Conservation (phyloP, 2,113 vertebrate genomes). For the Saguinus midas region DNA sequence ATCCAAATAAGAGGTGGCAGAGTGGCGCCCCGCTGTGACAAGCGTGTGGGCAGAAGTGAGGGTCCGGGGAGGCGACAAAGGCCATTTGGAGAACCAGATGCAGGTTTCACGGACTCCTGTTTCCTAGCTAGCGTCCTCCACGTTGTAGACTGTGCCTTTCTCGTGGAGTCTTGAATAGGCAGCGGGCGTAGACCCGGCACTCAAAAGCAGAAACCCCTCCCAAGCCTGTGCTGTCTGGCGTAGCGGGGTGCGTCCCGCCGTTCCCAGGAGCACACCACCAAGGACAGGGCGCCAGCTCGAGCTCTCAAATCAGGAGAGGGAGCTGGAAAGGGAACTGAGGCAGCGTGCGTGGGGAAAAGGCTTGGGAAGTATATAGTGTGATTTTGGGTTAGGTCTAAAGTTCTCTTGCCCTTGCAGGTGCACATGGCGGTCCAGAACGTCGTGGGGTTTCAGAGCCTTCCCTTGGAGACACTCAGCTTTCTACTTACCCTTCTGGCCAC, state of each 20-base stretch:
- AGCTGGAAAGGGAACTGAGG: background rate
- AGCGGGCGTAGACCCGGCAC: background rate
- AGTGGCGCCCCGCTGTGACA: background rate
- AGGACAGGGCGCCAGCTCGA: background rate
- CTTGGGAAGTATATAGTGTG: background rate
- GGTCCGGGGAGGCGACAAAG: background rate
- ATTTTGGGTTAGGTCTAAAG: conserved; percentile 29
- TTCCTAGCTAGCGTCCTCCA: accelerated
- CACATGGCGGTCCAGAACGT: conserved; percentile 89
- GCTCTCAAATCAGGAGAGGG: background rate
- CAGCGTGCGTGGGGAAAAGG: background rate
- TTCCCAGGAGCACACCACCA: background rate
- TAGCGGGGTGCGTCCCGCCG: background rate
- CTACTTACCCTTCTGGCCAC: conserved; percentile 92
- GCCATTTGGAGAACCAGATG: background rate
- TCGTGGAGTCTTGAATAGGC: background rate
- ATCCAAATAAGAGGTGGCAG: background rate
- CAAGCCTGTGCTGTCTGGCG: too few relatives aligned
- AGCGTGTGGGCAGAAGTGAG: accelerated
- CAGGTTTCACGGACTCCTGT: background rate
- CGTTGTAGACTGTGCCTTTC: background rate
- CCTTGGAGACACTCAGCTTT: conserved; percentile 91
- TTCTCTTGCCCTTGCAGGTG: conserved; percentile 84
- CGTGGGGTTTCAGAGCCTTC: conserved; percentile 85
- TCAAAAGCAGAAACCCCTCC: background rate